These are phyloP conservation scores for Ictidomys tridecemlineatus DNA, from an alignment of 2,113 vertebrate genomes.

Conservation along the genomic window DNA sequence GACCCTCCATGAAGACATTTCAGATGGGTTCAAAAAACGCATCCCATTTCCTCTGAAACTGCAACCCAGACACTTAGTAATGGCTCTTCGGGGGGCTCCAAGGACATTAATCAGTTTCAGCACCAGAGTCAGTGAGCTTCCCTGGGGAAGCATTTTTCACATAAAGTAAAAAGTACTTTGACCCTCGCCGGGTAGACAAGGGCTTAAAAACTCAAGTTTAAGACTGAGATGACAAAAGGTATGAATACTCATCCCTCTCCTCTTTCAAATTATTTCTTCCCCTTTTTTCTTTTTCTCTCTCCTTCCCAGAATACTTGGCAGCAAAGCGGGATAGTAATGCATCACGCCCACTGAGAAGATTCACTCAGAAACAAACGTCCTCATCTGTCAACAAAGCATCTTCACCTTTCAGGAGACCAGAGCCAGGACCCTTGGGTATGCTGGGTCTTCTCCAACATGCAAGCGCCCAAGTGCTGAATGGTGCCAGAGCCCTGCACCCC, in stretches of 20 bases:
- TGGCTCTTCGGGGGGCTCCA: slow-evolving; percentile 27
- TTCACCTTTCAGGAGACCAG: not conserved
- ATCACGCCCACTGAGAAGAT: not conserved
- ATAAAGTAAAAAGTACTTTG: slow-evolving; percentile 70
- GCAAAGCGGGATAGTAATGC: not conserved
- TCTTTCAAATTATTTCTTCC: not conserved
- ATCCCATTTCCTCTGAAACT: slow-evolving; percentile 64
- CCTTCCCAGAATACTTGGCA: not conserved
- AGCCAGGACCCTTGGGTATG: not conserved
- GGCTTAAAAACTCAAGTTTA: slow-evolving; percentile 17
- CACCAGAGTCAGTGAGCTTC: slow-evolving; percentile 22
- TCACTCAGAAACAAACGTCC: not conserved
- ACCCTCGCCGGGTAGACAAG: slow-evolving; percentile 35
- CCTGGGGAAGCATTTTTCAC: slow-evolving; percentile 65
- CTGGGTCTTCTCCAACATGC: not conserved
- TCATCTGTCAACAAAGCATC: not conserved
- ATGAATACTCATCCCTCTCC: not conserved
- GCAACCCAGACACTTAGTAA: slow-evolving; percentile 59
- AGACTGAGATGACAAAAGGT: not conserved
- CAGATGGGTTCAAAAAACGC: slow-evolving; percentile 43
- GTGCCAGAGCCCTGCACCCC: not conserved
- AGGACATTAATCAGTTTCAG: slow-evolving; percentile 68
- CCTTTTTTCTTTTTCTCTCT: not conserved
- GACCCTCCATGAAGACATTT: slow-evolving; percentile 59
- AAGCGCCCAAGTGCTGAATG: fast-evolving